phyloP scores from a whole-genome alignment of 2,888 invertebrate genomes.

The Plebejus melissa region DNA sequence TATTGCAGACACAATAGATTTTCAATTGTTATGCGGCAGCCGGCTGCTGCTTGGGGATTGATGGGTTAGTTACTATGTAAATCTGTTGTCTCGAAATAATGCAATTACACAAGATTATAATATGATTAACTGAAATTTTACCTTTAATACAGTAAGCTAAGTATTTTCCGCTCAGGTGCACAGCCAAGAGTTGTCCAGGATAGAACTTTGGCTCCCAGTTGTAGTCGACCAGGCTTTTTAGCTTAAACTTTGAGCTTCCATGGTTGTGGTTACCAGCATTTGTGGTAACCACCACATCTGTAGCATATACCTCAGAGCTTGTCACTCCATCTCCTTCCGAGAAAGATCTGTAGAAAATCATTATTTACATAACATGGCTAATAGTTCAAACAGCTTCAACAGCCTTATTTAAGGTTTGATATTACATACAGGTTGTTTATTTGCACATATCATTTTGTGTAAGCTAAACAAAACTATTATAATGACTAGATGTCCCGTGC shows the following conservation, averaged over 20 bases:
- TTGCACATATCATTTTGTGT: neutral
- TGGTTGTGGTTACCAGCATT: slow-evolving; percentile 86
- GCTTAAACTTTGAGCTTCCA: slow-evolving; percentile 93
- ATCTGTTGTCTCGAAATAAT: neutral
- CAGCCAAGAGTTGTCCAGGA: slow-evolving; percentile 91
- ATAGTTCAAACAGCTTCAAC: neutral
- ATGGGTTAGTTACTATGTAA: no score
- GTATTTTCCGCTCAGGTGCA: slow-evolving; percentile 91
- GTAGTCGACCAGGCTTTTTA: slow-evolving; percentile 93
- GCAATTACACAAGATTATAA: no score
- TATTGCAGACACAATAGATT: no score
- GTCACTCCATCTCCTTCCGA: slow-evolving; percentile 79
- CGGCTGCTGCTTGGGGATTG: no score
- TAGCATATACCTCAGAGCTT: slow-evolving; percentile 76
- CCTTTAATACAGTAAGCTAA: slow-evolving; percentile 95
- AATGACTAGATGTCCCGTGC: neutral
- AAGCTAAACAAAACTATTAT: neutral
- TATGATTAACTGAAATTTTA: slow-evolving; percentile 48
- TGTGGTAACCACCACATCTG: slow-evolving; percentile 84
- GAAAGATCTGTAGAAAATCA: slow-evolving; percentile 69
- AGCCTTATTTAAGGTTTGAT: neutral
- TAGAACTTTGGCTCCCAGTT: slow-evolving; percentile 95
- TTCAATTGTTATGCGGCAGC: no score
- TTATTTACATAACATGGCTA: neutral
- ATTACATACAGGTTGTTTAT: neutral